Evolutionary conservation across 2,888 invertebrate genomes (phyloP).

Genomic region (Rhodophaea formosa): DNA sequence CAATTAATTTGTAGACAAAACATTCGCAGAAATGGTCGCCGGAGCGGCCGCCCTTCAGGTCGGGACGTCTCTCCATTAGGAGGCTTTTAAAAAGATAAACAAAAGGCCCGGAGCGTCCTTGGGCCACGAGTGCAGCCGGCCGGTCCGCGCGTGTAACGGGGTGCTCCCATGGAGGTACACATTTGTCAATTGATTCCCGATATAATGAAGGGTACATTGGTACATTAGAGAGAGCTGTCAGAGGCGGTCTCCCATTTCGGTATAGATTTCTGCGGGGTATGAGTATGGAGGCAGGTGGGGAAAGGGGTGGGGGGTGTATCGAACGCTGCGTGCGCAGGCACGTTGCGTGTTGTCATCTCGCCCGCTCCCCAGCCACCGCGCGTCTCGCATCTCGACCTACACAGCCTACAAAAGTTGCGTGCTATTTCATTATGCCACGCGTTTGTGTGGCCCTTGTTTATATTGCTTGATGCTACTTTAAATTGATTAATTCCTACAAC

Average conservation of each 20-base stretch:
- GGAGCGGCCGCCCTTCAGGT: constrained; percentile 33
- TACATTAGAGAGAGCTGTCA: constrained; percentile 71
- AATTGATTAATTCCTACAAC: constrained; percentile 73
- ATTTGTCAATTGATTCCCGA: constrained; percentile 80
- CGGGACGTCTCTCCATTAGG: constrained; percentile 42
- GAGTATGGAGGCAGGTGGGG: constrained; percentile 40
- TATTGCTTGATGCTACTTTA: constrained; percentile 75
- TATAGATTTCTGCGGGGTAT: constrained; percentile 63
- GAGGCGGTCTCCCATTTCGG: constrained; percentile 66
- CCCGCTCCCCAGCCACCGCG: constrained; percentile 38
- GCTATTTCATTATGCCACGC: constrained; percentile 68
- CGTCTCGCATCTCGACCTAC: constrained; percentile 46
- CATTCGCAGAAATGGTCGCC: constrained; percentile 35
- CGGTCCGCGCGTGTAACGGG: constrained; percentile 33
- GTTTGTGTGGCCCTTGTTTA: constrained; percentile 75
- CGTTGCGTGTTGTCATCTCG: constrained; percentile 55
- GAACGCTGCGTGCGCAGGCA: constrained; percentile 65
- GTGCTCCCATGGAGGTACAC: constrained; percentile 46
- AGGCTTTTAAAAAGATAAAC: constrained; percentile 58
- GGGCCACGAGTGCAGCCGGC: constrained; percentile 34
- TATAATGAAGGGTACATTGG: constrained; percentile 78
- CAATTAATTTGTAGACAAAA: constrained; percentile 45
- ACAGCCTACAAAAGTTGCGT: constrained; percentile 66
- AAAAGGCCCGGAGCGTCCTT: constrained; percentile 38
- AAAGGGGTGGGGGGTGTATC: constrained; percentile 49